Base-by-base conservation (phyloP, 2,888 invertebrate species). In the Sminthurinus aureus region DNA sequence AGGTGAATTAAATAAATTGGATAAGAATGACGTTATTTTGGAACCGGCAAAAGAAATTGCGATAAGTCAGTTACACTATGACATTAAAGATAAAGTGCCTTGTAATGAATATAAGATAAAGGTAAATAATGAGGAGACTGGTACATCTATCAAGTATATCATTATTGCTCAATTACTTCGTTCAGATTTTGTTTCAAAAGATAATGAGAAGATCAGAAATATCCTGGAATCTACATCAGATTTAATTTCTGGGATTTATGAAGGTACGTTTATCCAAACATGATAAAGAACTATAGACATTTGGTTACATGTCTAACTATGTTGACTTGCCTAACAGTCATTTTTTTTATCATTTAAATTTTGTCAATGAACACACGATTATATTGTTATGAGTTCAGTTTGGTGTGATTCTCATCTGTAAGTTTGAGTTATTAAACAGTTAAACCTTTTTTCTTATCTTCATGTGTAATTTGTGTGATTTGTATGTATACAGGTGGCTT, bases 401-500 rank as follows among this genome's bases (percentile, higher is more conserved):
- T 38, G 38, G 38, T 38, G 38, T 4, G n/a, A n/a, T n/a, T n/a
- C 38, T 6, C 38, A 38, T 38, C 3, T 38, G 38, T 38, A 38
- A n/a, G n/a, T n/a, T n/a, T n/a, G n/a, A n/a, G n/a, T n/a, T n/a
- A n/a, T n/a, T n/a, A n/a, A 1, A 38, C 38, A 38, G 6, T 38
- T 38, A 4, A 38, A 38, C 1, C 38, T 38, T 38, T 38, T 38
- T 38, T 38, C 38, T 38, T 38, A 38, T 38, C 38, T 38, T 0
- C 18, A 73, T 22, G 1, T 71, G 66, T 24, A 77, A n/a, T n/a
- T n/a, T 84, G 20, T 26, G 26, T 20, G 22, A 26, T 58, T 50
- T 76, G 24, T 24, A 38, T 67, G 52, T 11, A 9, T 67, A 78
- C 89, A 96, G 98, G 98, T 89, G 98, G 98, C 13, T 92, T 97